Base-by-base conservation (phyloP, 2,797 vertebrate species). In the Tragopan temminckii region DNA sequence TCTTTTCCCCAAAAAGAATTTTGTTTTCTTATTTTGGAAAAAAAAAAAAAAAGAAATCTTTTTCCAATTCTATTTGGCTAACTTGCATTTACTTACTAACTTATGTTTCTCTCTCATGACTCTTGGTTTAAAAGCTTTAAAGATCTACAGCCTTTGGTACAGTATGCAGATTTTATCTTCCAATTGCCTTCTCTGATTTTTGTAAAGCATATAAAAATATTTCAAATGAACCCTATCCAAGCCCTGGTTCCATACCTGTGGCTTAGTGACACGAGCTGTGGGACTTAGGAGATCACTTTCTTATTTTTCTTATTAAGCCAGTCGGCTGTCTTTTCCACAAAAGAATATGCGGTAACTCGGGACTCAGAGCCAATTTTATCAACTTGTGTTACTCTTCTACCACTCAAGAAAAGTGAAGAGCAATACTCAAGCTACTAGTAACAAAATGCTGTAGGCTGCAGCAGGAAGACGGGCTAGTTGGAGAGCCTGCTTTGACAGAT, bases 1-100 rank as follows among this genome's bases (percentile, higher is more conserved):
- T 38, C 27, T 5, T 1, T 4, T 2, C 1, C 4, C 3, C 4
- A 2, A 1, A 3, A 48, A 48, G 46, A 40, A 52, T 8, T 18
- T 33, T 36, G 63, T 43, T 75, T 68, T 74, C 16, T 66, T 72
- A 67, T 40, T 80, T 7, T 58, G 55, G 85, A 85, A 55, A 80
- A 36, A 75, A 62, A 3, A 43, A 48, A 6, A 13, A 19, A 9
- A 15, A 19, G 2, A 50, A 29, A 29, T 52, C 50, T 17, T 90
- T 78, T 84, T 27, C n/a, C 40, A 57, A 14, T 1, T 3, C 2
- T 59, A 13, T 61, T 67, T 75, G 24, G 27, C 31, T 64, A 69
- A 46, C 20, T 64, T 72, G 43, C 3, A 53, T 48, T 76, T 79
- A 40, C 36, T 74, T 43, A 19, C 42, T 43, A 43, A 43, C 42